Base-by-base conservation (phyloP, 1,140 invertebrate genomes). In the Arion vulgaris region DNA sequence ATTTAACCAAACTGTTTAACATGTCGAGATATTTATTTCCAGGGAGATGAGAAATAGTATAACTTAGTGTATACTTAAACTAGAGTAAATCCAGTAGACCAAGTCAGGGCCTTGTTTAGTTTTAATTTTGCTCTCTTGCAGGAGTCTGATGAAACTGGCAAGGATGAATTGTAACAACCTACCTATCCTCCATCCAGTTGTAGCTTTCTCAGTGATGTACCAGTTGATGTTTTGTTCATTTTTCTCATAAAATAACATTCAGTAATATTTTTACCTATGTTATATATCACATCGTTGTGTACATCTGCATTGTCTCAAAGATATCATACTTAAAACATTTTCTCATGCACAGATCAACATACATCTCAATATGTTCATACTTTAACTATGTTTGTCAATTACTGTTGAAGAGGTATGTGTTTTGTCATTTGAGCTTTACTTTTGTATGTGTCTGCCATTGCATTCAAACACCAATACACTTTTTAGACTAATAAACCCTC, bases 111-210 rank as follows among this genome's bases (percentile, higher is more conserved):
- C 41, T 28, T 76, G 32, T 76, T 68, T 68, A 57, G 32, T 76
- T 68, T 41, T 79, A 26, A 0, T 34, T 26, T 68, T 79, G 53
- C 53, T 79, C 28, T 79, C 23, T 79, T 79, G 32, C 57, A 79
- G 77, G 77, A 79, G 4, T 36, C 51, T 79, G 51, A 62, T 26
- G 77, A 79, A 11, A 7, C 76, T 23, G 57, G 7, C 77, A 62
- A 79, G 51, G 77, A 79, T 66, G 77, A 79, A 28, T 79, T 79
- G 77, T 79, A 79, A 79, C 77, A 49, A 39, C 53, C 41, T 23
- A 23, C 4, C 57, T 38, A 36, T 36, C 49, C 28, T 2, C 57
- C 57, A 36, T 36, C 49, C 28, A 17, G 19, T 39, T 41, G 34
- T 39, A 66, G 34, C 77, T 19, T 28, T 41, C 9, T 38, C 7